phyloP scores from a whole-genome alignment of 2,113 vertebrate genomes.

The Vimba vimba region DNA sequence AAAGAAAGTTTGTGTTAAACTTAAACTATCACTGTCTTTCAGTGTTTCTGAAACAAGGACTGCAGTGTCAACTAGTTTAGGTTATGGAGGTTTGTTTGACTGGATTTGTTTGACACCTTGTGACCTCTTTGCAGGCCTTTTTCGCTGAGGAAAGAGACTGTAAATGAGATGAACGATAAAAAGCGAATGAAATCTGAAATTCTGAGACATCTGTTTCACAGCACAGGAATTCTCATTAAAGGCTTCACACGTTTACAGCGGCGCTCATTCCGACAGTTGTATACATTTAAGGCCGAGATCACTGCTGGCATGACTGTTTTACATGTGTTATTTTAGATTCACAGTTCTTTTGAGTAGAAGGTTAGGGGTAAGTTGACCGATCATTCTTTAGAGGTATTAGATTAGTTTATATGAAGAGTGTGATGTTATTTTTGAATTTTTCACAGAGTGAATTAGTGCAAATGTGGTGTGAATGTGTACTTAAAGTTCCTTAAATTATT shows the following conservation, averaged over 20 bases:
- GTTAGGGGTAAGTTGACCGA: neutral
- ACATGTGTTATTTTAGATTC: neutral
- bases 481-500: neutral
- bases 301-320: neutral
- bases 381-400: neutral
- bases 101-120: constrained; percentile 33
- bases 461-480: constrained; percentile 1
- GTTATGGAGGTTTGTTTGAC: constrained; percentile 30
- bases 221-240: constrained; percentile 65
- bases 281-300: constrained; percentile 29
- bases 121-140: constrained; percentile 6
- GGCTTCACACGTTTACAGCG: constrained; percentile 46
- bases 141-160: constrained; percentile 14
- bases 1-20: neutral
- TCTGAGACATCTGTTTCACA: constrained; percentile 66
- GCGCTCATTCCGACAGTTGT: constrained; percentile 2
- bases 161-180: constrained; percentile 64
- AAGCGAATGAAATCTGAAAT: constrained; percentile 65
- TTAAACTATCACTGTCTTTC: constrained; percentile 29
- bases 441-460: neutral
- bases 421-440: neutral
- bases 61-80: constrained; percentile 15
- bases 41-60: constrained; percentile 40
- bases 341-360: neutral
- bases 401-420: neutral